A percentile compares a stretch with the other conserved stretches of the same genome.
Evolutionary conservation across 2,888 invertebrate species (phyloP).

Genomic region (Sussaba pulchella): DNA sequence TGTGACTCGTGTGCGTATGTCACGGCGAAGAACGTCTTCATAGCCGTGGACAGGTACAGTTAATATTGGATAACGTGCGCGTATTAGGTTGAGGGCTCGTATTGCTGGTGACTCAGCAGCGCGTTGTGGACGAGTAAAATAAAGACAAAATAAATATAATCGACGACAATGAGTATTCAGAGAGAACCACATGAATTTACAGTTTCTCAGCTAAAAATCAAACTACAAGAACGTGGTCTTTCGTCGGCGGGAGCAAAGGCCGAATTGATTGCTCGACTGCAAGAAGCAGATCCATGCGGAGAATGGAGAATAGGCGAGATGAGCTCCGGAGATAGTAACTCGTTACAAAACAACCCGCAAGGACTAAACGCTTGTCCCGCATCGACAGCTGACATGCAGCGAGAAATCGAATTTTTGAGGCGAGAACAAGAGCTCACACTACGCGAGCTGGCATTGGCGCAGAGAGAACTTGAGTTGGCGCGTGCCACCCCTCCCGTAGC

Average conservation of each 20-base stretch:
- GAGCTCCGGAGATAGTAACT: not conserved
- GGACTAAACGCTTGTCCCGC: not conserved
- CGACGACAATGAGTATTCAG: not conserved
- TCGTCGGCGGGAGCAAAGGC: constrained; percentile 3
- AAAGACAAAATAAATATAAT: too few species aligned
- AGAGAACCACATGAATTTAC: constrained; percentile 8
- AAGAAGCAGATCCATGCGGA: constrained; percentile 24
- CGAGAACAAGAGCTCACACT: not conserved
- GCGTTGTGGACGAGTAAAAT: too few species aligned
- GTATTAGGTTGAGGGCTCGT: too few species aligned
- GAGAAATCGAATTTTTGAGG: not conserved
- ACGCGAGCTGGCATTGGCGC: not conserved
- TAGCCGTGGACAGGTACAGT: too few species aligned
- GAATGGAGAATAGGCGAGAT: constrained; percentile 1
- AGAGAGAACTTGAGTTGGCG: not conserved
- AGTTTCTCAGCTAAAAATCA: not conserved
- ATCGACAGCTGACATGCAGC: not conserved
- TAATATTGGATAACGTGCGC: too few species aligned
- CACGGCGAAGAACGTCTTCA: too few species aligned
- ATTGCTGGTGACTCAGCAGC: too few species aligned
- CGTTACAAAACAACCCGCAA: not conserved
- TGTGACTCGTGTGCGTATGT: too few species aligned
- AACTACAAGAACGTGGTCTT: constrained; percentile 1
- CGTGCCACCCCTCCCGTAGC: not conserved
- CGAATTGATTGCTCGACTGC: constrained; percentile 12